phyloP scores from a whole-genome alignment of 2,888 invertebrate species.

The Platycnemis pennipes region DNA sequence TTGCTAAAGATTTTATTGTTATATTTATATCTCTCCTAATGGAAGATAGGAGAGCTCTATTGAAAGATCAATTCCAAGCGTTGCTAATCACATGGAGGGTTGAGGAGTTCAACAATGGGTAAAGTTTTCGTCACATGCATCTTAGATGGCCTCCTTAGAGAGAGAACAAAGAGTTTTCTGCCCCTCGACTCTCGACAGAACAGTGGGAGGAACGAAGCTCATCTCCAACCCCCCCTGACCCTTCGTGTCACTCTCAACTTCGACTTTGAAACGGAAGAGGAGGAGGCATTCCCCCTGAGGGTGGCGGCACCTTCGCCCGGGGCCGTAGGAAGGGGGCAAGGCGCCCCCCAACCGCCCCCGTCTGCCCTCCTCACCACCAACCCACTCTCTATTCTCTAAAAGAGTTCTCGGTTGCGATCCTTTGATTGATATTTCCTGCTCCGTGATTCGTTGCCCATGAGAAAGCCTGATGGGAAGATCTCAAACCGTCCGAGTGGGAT shows the following conservation, averaged over 20 bases:
- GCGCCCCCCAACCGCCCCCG: background rate
- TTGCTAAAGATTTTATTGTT: too few species aligned
- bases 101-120: background rate
- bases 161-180: background rate
- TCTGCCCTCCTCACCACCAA: background rate
- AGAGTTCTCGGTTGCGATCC: slow-evolving; percentile 29
- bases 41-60: background rate
- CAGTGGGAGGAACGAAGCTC: background rate
- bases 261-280: slow-evolving; percentile 34
- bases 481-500: slow-evolving; percentile 14
- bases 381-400: background rate
- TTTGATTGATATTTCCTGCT: slow-evolving; percentile 63
- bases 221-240: background rate
- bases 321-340: background rate
- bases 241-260: background rate
- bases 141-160: background rate
- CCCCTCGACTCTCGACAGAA: background rate
- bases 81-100: background rate
- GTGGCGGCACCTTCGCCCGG: background rate
- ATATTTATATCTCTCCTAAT: too few species aligned
- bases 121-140: slow-evolving; percentile 6
- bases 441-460: slow-evolving; percentile 59
- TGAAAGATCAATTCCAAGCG: background rate
- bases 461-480: slow-evolving; percentile 28
- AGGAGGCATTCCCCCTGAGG: background rate